Conservation (phyloP, 2,888 invertebrate species). For the Venusia cambrica region DNA sequence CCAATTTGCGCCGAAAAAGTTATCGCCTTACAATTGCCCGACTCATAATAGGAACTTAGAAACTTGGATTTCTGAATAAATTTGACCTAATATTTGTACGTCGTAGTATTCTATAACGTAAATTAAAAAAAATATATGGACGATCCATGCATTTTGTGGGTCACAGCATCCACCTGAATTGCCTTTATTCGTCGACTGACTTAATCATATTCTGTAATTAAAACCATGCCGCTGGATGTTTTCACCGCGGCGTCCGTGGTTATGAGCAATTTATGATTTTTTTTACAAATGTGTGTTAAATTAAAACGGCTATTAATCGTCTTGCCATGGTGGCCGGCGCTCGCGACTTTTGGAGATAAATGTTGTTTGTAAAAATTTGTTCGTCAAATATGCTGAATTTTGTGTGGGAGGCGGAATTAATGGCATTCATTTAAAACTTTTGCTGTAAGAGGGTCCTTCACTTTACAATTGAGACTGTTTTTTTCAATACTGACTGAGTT, state of each 20-base stretch:
- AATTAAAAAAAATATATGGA: too few relatives aligned
- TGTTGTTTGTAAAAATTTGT: conserved; percentile 34
- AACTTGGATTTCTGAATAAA: too few relatives aligned
- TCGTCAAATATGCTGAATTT: conserved; percentile 29
- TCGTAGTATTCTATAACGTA: too few relatives aligned
- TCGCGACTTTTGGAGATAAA: conserved; percentile 31
- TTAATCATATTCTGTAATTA: conserved; percentile 77
- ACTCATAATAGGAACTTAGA: too few relatives aligned
- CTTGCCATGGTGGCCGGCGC: conserved; percentile 21
- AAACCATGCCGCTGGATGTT: conserved; percentile 62
- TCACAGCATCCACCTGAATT: conserved; percentile 45
- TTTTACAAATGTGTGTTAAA: conserved; percentile 44
- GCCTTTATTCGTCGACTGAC: conserved; percentile 67
- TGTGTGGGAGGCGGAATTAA: conserved; percentile 24
- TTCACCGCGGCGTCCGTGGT: conserved; percentile 51
- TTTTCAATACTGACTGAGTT: too few relatives aligned
- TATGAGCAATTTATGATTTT: conserved; percentile 53
- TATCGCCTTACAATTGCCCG: too few relatives aligned
- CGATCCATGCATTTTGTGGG: conserved; percentile 33
- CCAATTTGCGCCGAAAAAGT: too few relatives aligned
- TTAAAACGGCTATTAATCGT: conserved; percentile 51
- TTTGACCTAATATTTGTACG: too few relatives aligned
- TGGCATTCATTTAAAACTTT: conserved; percentile 22
- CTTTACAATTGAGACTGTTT: conserved; percentile 1
- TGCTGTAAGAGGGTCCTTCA: conserved; percentile 16